Percentiles rank a stretch among this genome's conserved stretches.
Evolutionary conservation across 64 coral and sea anemone genomes (phyloP).

Genomic region (Pocillopora damicornis): DNA sequence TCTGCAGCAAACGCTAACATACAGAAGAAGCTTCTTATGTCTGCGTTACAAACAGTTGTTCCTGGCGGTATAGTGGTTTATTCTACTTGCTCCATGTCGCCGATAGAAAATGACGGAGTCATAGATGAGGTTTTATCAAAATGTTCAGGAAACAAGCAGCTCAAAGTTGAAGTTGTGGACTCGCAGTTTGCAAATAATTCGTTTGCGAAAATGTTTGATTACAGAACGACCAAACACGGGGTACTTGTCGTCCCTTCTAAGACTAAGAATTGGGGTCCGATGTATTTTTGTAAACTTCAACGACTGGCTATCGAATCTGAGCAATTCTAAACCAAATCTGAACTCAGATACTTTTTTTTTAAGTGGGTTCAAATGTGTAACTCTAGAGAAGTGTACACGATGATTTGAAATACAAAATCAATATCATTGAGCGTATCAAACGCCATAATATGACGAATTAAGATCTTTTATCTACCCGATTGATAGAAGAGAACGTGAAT

Average conservation of each 20-base stretch:
- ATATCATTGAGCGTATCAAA: too few relatives aligned
- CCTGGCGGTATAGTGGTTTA: conserved; percentile 38
- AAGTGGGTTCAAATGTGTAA: too few relatives aligned
- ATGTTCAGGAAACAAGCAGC: neutral
- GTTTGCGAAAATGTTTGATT: conserved; percentile 30
- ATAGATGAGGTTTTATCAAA: conserved; percentile 25
- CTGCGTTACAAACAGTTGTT: conserved; percentile 27
- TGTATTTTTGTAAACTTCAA: conserved; percentile 49
- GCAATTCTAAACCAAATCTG: neutral
- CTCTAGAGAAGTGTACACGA: too few relatives aligned
- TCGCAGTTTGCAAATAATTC: conserved; percentile 2
- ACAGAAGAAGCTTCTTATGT: conserved; percentile 37
- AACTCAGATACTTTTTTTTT: too few relatives aligned
- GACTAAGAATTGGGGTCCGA: conserved; percentile 31
- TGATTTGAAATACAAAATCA: too few relatives aligned
- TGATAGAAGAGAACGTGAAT: too few relatives aligned
- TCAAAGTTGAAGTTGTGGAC: conserved; percentile 8
- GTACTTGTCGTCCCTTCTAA: conserved; percentile 34
- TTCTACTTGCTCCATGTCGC: conserved; percentile 50
- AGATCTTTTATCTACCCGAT: too few relatives aligned
- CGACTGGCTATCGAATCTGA: conserved; percentile 11
- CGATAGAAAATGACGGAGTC: conserved; percentile 44
- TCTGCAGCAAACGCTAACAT: conserved; percentile 24
- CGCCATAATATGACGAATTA: too few relatives aligned
- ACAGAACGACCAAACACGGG: conserved; percentile 6